Evolutionary conservation across 2,797 vertebrate species (phyloP), one percentile per base, ranked within the genome.

Genomic region (Notoglanidium macrostoma): DNA sequence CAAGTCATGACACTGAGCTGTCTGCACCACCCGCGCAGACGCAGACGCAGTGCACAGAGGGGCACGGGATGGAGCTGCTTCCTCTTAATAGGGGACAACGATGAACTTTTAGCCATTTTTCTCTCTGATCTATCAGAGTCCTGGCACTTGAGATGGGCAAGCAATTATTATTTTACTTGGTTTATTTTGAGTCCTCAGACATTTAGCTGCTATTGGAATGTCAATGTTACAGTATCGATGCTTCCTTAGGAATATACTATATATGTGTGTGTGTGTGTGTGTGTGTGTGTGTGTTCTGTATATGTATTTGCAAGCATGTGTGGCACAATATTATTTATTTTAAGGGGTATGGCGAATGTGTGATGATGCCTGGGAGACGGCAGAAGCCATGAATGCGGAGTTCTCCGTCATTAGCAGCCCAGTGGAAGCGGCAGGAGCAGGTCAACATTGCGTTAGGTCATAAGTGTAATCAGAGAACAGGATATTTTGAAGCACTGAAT

Each of bases 101-200:
- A 87, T 89, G 44, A 92, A 90, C 92, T 93, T 92, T 92, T 88
- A 68, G 67, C 54, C 49, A 91, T 86, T 92, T 89, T 90, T 84
- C n/a, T 92, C 90, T 91, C 91, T 89, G 91, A 95, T 94, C 88
- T 92, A 94, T 89, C 90, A 77, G 96, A 95, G 95, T 95, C 96
- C 96, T 97, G 95, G 96, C 95, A 94, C 96, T 95, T 95, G 94
- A 95, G 95, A 95, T 95, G 97, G 98, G 97, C 97, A 97, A 98
- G 98, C 96, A 94, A 95, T 3, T 17, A 19, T 98, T 98, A 97
- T 98, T 97, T 97, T 96, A 97, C 94, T 95, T 95, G 92, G 89
- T 89, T 87, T 54, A 89, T 91, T 90, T 91, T 82, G 92, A 93
- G 95, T 91, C 87, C 93, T 96, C 96, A 51, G 83, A 85, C 89